phyloP scores from a whole-genome alignment of 2,888 invertebrate species.

The Archips crataeganus region DNA sequence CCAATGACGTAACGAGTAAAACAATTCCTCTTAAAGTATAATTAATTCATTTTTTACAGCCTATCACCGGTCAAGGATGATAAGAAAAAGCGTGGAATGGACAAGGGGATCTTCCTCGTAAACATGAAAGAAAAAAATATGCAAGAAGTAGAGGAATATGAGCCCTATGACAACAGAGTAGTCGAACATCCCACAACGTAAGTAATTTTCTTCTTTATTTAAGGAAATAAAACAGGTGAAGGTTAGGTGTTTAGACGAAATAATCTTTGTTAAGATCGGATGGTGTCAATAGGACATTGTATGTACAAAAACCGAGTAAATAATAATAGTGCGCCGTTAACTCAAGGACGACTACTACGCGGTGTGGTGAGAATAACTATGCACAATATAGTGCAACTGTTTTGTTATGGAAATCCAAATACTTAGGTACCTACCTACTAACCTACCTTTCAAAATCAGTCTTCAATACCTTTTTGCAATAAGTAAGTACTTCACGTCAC shows the following conservation, averaged over 20 bases:
- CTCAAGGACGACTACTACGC: constrained; percentile 22
- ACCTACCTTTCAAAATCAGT: constrained; percentile 26
- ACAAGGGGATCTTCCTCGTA: constrained; percentile 74
- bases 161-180: constrained; percentile 88
- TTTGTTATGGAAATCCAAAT: constrained; percentile 42
- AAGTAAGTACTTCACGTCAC: constrained; percentile 15
- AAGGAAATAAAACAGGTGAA: background rate
- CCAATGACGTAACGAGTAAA: background rate
- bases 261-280: background rate
- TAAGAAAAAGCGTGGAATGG: constrained; percentile 62
- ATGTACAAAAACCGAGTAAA: constrained; percentile 11
- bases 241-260: background rate
- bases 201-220: constrained; percentile 65
- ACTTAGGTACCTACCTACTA: background rate
- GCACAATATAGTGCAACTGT: constrained; percentile 36
- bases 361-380: constrained; percentile 25
- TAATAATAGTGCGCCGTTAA: constrained; percentile 34
- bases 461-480: constrained; percentile 17
- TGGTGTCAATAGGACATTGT: constrained; percentile 23
- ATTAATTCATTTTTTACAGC: constrained; percentile 51
- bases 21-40: background rate
- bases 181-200: constrained; percentile 91
- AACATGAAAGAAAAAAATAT: constrained; percentile 83
- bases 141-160: constrained; percentile 86
- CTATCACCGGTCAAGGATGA: constrained; percentile 78